Evolutionary conservation across 2,888 invertebrate genomes (phyloP).

Genomic region (Apotomis capreana): DNA sequence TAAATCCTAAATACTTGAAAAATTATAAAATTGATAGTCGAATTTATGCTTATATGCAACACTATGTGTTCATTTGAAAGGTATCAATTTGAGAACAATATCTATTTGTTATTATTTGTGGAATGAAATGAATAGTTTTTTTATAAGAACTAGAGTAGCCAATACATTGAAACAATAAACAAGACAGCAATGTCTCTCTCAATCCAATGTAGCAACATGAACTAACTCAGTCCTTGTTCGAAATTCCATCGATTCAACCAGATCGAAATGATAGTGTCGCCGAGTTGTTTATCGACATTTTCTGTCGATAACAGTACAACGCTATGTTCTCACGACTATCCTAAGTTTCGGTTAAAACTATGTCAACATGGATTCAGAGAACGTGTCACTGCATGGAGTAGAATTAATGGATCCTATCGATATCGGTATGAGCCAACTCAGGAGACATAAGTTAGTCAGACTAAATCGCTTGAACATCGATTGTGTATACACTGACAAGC

Average conservation of each 20-base stretch:
- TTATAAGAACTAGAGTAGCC: not conserved
- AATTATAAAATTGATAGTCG: too few relatives aligned
- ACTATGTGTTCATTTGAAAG: too few relatives aligned
- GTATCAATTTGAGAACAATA: too few relatives aligned
- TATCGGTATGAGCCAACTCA: not conserved
- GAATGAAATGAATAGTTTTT: too few relatives aligned
- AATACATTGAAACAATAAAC: slow-evolving; percentile 43
- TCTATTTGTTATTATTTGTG: too few relatives aligned
- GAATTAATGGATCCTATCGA: not conserved
- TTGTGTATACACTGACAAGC: not conserved
- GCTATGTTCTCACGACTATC: slow-evolving; percentile 18
- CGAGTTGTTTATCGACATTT: slow-evolving; percentile 41
- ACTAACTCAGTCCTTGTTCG: slow-evolving; percentile 45
- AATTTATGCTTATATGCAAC: too few relatives aligned
- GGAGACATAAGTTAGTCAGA: not conserved
- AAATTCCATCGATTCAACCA: slow-evolving; percentile 53
- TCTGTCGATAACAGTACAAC: slow-evolving; percentile 41
- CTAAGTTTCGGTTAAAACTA: slow-evolving; percentile 5
- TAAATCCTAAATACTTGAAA: too few relatives aligned
- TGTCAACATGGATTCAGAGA: slow-evolving; percentile 14
- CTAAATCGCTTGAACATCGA: not conserved
- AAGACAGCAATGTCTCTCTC: slow-evolving; percentile 44
- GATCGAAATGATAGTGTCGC: slow-evolving; percentile 35
- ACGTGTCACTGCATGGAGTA: slow-evolving; percentile 12
- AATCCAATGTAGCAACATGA: slow-evolving; percentile 50